phyloP scores from a whole-genome alignment of 2,797 vertebrate genomes.

The Gadopsis bispinosus region DNA sequence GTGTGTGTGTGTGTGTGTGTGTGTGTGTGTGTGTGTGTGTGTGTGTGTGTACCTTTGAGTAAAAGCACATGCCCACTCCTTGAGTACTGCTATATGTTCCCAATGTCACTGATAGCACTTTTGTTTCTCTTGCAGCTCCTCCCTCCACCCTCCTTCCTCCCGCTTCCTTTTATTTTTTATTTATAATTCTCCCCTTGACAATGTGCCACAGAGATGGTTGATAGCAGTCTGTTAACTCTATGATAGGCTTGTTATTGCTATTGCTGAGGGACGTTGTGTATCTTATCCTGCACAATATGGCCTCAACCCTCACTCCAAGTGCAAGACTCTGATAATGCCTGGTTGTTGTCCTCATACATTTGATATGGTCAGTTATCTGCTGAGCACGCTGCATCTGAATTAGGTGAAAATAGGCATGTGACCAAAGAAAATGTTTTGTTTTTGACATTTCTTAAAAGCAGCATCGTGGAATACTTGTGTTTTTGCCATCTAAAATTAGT shows the following conservation, averaged over 20 bases:
- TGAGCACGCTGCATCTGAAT: slow-evolving; percentile 36
- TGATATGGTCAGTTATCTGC: slow-evolving; percentile 48
- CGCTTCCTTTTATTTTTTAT: slow-evolving; percentile 56
- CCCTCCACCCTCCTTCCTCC: slow-evolving; percentile 74
- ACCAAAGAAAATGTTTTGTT: slow-evolving; percentile 25
- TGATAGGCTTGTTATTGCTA: slow-evolving; percentile 48
- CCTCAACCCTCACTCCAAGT: slow-evolving; percentile 31
- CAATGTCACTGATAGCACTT: slow-evolving; percentile 54
- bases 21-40: slow-evolving; percentile 5
- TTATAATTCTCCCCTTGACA: slow-evolving; percentile 42
- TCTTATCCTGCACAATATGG: slow-evolving; percentile 46
- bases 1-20: no score
- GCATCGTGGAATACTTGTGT: not conserved
- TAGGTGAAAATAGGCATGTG: slow-evolving; percentile 28
- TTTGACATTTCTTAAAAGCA: slow-evolving; percentile 8
- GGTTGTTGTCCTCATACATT: slow-evolving; percentile 40
- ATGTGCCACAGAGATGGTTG: slow-evolving; percentile 46
- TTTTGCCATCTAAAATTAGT: slow-evolving; percentile 17
- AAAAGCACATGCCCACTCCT: slow-evolving; percentile 22
- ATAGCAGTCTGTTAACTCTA: slow-evolving; percentile 66
- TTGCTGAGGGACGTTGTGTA: slow-evolving; percentile 46
- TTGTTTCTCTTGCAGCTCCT: slow-evolving; percentile 61
- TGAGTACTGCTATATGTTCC: slow-evolving; percentile 50
- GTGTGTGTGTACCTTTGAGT: slow-evolving; percentile 17
- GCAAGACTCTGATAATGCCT: slow-evolving; percentile 55